A percentile compares a stretch with the other conserved stretches of the same genome.
These are phyloP conservation scores for Cactoblastis cactorum DNA, from an alignment of 2,888 invertebrate species.

Conservation along the genomic window DNA sequence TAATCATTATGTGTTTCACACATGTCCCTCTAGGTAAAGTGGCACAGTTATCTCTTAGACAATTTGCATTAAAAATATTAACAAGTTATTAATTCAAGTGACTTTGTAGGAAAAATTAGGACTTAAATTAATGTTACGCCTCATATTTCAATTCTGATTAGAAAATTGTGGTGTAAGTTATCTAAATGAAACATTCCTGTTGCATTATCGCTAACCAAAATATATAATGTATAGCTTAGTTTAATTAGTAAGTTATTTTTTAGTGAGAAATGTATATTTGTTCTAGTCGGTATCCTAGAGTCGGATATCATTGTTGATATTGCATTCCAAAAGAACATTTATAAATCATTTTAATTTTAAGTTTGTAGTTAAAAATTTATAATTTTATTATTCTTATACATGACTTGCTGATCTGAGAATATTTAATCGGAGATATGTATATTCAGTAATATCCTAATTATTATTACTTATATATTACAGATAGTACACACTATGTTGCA, in stretches of 20 bases:
- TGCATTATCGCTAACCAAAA: slow-evolving; percentile 3
- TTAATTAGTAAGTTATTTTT: slow-evolving; percentile 19
- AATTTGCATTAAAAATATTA: too few relatives aligned
- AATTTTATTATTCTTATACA: background rate
- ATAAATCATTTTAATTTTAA: background rate
- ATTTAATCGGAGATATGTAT: background rate
- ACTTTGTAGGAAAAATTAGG: too few relatives aligned
- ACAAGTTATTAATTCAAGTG: too few relatives aligned
- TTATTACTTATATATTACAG: too few relatives aligned
- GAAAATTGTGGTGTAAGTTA: too few relatives aligned
- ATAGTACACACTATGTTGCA: too few relatives aligned
- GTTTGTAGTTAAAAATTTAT: background rate
- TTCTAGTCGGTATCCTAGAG: slow-evolving; percentile 31
- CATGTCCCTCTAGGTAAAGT: too few relatives aligned
- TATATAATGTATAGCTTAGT: slow-evolving; percentile 13
- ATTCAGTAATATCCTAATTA: slow-evolving; percentile 19
- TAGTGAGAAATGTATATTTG: slow-evolving; percentile 22
- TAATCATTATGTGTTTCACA: too few relatives aligned
- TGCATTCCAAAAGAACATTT: slow-evolving; percentile 27
- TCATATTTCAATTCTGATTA: too few relatives aligned
- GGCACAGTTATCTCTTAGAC: too few relatives aligned
- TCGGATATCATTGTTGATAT: slow-evolving; percentile 15
- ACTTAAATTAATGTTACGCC: too few relatives aligned
- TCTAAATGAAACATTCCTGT: background rate
- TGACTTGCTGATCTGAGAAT: background rate